phyloP scores from a whole-genome alignment of 2,888 invertebrate species.

The Calameuta pallipes region DNA sequence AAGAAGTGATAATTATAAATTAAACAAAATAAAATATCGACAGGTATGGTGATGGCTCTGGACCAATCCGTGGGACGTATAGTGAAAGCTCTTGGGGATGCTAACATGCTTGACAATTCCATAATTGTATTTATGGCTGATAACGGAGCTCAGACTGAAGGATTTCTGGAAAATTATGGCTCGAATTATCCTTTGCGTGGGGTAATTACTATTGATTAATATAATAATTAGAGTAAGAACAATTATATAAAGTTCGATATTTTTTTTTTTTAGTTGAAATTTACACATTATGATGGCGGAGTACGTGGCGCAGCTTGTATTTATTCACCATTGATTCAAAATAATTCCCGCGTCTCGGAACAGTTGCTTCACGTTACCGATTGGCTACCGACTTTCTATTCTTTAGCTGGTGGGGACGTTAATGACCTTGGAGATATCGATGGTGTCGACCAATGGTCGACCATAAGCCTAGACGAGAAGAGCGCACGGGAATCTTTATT shows the following conservation, averaged over 20 bases:
- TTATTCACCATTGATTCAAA: slow-evolving; percentile 75
- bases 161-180: slow-evolving; percentile 67
- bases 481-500: slow-evolving; percentile 74
- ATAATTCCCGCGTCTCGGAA: slow-evolving; percentile 70
- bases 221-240: neutral
- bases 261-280: slow-evolving; percentile 72
- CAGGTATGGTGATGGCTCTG: slow-evolving; percentile 70
- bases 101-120: slow-evolving; percentile 70
- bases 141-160: slow-evolving; percentile 70
- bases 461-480: slow-evolving; percentile 28
- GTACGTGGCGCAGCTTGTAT: slow-evolving; percentile 81
- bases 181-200: slow-evolving; percentile 74
- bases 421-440: slow-evolving; percentile 69
- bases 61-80: slow-evolving; percentile 73
- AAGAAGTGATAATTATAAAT: neutral
- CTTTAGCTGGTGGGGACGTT: slow-evolving; percentile 57
- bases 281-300: slow-evolving; percentile 87
- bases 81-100: slow-evolving; percentile 66
- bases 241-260: neutral
- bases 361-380: slow-evolving; percentile 84
- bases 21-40: slow-evolving; percentile 2
- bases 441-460: slow-evolving; percentile 64
- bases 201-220: slow-evolving; percentile 48
- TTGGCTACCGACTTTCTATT: slow-evolving; percentile 81
- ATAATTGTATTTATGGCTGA: slow-evolving; percentile 74